Evolutionary conservation across 2,797 vertebrate species (phyloP), one percentile per base, ranked within the genome.

Genomic region (Anabacerthia variegaticeps): DNA sequence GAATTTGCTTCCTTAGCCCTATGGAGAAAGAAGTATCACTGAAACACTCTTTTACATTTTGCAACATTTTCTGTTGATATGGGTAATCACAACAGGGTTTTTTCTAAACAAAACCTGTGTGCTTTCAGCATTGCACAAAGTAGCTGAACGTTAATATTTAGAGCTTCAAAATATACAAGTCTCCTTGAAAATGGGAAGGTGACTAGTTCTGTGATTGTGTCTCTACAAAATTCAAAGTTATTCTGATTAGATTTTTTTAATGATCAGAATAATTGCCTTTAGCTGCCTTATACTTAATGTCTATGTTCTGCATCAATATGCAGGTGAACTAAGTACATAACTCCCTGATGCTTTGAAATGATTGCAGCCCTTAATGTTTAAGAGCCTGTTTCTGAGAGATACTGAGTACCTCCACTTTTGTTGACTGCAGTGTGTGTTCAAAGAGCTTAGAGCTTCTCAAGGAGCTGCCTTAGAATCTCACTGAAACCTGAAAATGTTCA

Each of bases 111-210:
- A 90, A 94, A 22, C 2, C 32, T 37, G 1, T 18, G 28, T 68
- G 26, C 36, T 56, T 87, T 68, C 86, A 86, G 30, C n/a, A 49
- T 66, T 84, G 37, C 34, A 58, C 14, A 39, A 49, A 87, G 52
- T 71, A 69, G 32, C 37, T 82, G 54, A 83, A 81, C 41, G 36
- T 73, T 92, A 39, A 12, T 52, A n/a, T 46, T 89, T 76, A 65
- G 22, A 28, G 37, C 65, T 92, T 89, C 32, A 73, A 84, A 93
- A 82, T 36, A 28, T 18, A 46, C 20, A 52, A 23, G 41, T 94
- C 85, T 95, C 80, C 95, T 96, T 97, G 96, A 91, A 95, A 94
- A 56, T 51, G 72, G 48, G 80, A 96, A 95, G 92, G 94, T 96
- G 89, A 95, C 71, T 88, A 58, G n/a, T 85, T 77, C 81, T 92